Evolutionary conservation across 2,888 invertebrate genomes (phyloP), one percentile per base, ranked within the genome.

Genomic region (Bombylius discolor): DNA sequence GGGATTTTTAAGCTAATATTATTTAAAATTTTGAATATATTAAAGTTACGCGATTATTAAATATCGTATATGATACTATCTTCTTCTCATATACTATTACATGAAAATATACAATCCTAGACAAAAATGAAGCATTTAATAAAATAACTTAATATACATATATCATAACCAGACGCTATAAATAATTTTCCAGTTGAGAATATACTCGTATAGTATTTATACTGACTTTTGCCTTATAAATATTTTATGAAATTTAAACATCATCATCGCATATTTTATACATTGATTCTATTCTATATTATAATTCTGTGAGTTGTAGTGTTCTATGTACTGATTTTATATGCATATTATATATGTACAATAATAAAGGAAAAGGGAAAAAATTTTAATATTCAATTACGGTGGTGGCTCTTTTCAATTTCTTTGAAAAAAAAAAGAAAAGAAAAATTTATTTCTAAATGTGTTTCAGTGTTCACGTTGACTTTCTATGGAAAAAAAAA

Each of bases 381-480:
- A 55, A 55, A 55, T 55, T 55, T 55, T 55, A 55, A 55, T 55
- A 55, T 55, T 55, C 55, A 55, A 55, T 55, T 55, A 55, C 50
- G 34, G 34, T 46, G 39, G 45, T 50, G 47, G 55, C 49, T 42
- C 39, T 42, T 55, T 55, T 51, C 55, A 55, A 55, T 55, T 55
- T 55, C 46, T 51, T 34, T 31, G 36, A 55, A 50, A 46, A 47
- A 55, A 54, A 50, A 36, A 36, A 36, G 1, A 36, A 36, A 36
- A 36, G 8, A 36, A 36, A 36, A 36, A 23, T 23, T 23, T 23
- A 23, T 23, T 23, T 23, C 23, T 23, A 23, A 23, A 23, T 23
- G 23, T 23, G 1, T 23, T 23, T 23, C 23, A 23, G 23, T 23
- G 23, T 23, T 23, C 23, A 23, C 23, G 23, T 23, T 23, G 23